phyloP scores from a whole-genome alignment of 2,888 invertebrate species.

The Amphipyra tragopoginis region DNA sequence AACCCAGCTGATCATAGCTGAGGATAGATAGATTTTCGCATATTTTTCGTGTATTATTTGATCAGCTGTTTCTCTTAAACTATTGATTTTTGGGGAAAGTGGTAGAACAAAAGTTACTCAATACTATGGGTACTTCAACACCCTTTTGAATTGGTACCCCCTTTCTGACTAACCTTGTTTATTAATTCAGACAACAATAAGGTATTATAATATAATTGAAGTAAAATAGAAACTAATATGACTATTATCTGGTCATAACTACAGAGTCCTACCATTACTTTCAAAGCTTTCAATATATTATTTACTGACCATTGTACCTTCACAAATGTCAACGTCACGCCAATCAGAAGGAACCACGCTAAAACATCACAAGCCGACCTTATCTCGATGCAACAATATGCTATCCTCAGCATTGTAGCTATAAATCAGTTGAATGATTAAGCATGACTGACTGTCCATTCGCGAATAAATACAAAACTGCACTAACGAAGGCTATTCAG shows the following conservation, averaged over 20 bases:
- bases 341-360: conserved; percentile 25
- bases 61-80: no score
- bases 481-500: conserved; percentile 87
- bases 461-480: conserved; percentile 76
- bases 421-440: conserved; percentile 79
- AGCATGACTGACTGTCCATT: conserved; percentile 79
- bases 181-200: not conserved
- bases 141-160: no score
- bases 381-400: conserved; percentile 43
- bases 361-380: conserved; percentile 37
- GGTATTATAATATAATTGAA: not conserved
- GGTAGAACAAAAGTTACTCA: no score
- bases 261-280: conserved; percentile 32
- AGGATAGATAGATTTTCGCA: no score
- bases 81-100: no score
- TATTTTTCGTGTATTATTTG: no score
- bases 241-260: conserved; percentile 15
- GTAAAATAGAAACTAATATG: conserved; percentile 20
- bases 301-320: conserved; percentile 42
- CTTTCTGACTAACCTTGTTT: no score
- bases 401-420: conserved; percentile 33
- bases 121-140: no score
- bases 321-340: conserved; percentile 48
- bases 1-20: no score
- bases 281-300: conserved; percentile 40